Evolutionary conservation across 2,797 vertebrate species (phyloP), one percentile per base, ranked within the genome.

Genomic region (Toxotes lorentzi): DNA sequence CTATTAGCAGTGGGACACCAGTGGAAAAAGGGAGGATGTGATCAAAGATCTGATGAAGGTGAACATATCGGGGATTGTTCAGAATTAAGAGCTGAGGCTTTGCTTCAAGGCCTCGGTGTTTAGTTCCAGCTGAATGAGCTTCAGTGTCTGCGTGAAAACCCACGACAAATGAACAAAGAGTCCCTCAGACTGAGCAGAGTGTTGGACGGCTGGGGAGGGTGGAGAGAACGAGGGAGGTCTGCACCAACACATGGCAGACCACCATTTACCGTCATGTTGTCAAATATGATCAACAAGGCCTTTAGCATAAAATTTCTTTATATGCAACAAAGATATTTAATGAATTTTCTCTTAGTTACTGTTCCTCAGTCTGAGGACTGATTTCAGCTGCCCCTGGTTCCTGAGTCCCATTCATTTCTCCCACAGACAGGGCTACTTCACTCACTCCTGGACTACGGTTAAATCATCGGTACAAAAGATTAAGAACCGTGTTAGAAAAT

Each of bases 141-240:
- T 68, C 35, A 17, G 23, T 45, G 10, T 45, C 7, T 19, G 14
- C 53, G 64, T 7, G 38, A 23, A 68, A 50, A 43, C 5, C 9
- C 13, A 40, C 62, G 10, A 50, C 34, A 19, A 35, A 61, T 59
- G 7, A 69, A 60, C 9, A 17, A 17, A 45, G 24, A 65, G n/a
- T 13, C 53, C 48, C 59, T 63, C 58, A 56, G 71, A 69, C 23
- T 79, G 69, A 63, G 66, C 70, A 80, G 70, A 27, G 32, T 21
- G 67, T 73, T 60, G 54, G 24, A 17, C 24, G 54, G 45, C 35
- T 47, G 40, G n/a, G 34, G 11, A 30, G 54, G 58, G 51, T 54
- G 40, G 40, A 47, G 50, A 67, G 69, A 34, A 43, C 40, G 24
- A 56, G 50, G 53, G 53, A 56, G 27, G 27, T 76, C 17, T 38